Base-by-base conservation (phyloP, 1,140 invertebrate genomes). In the Diabrotica undecimpunctata region DNA sequence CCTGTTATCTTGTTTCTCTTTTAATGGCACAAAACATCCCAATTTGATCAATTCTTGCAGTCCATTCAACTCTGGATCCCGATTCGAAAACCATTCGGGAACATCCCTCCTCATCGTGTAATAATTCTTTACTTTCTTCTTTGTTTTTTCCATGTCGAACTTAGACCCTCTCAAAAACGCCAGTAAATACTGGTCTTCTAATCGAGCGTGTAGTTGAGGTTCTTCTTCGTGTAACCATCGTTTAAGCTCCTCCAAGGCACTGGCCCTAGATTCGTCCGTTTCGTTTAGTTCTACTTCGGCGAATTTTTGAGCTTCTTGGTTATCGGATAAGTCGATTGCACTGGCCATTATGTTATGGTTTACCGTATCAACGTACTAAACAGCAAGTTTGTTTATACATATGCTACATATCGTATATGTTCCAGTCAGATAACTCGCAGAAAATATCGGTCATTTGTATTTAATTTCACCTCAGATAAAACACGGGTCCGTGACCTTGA, bases 161-260 rank as follows among this genome's bases (percentile, higher is more conserved):
- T 88, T 88, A 54, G 83, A 84, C 12, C 80, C 79, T 38, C 86
- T 78, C 51, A 88, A 69, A 74, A 88, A 89, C 46, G 84, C 80
- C 35, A 86, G 65, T 10, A 88, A 77, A 14, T 80, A 81, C 61
- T 46, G 41, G n/a, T 84, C 83, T 64, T 87, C 83, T 13, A 51
- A 60, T 35, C 72, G 63, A 10, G 66, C 71, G n/a, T 68, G 50
- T 37, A 75, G 54, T 25, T 70, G 54, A 25, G 64, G 54, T 25
- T 69, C 67, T 51, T 73, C 70, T 14, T 67, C 62, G 6, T 52
- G 9, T 35, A 70, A 52, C 75, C 75, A 76, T 50, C 14, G 10
- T 55, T 62, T 68, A 8, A 76, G 55, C 58, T 70, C 54, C 39
- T 67, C 13, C 39, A 76, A 54, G 6, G 57, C 57, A 2, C 41